These are phyloP conservation scores for Chrysodeixis includens DNA, from an alignment of 2,888 invertebrate species.

Conservation along the genomic window DNA sequence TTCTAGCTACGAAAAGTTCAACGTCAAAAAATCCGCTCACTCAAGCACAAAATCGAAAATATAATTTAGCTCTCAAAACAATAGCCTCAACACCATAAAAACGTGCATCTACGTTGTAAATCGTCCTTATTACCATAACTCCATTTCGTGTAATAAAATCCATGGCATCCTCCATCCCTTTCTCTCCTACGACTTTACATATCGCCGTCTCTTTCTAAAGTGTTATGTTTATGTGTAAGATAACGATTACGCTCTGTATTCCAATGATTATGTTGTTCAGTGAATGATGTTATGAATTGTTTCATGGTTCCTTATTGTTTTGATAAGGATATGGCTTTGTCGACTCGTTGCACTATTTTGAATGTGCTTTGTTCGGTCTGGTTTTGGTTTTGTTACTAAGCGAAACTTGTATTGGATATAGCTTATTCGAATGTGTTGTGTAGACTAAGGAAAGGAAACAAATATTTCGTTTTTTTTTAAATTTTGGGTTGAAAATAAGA, in stretches of 20 bases:
- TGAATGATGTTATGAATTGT: slow-evolving; percentile 34
- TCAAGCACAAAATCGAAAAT: slow-evolving; percentile 10
- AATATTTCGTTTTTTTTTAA: too few relatives aligned
- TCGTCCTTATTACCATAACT: slow-evolving; percentile 62
- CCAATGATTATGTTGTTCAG: slow-evolving; percentile 49
- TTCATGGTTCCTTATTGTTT: slow-evolving; percentile 24
- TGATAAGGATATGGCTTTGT: slow-evolving; percentile 26
- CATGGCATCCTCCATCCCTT: slow-evolving; percentile 32
- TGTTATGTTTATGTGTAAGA: slow-evolving; percentile 56
- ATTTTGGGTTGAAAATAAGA: too few relatives aligned
- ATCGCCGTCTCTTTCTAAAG: slow-evolving; percentile 40
- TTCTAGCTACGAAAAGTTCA: too few relatives aligned
- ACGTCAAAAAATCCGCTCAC: slow-evolving; percentile 7
- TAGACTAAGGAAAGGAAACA: too few relatives aligned
- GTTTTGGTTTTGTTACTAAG: neutral
- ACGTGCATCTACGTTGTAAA: slow-evolving; percentile 58
- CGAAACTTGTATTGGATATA: neutral
- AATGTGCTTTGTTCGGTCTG: neutral
- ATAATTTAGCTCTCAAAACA: slow-evolving; percentile 49
- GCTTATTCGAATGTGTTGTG: too few relatives aligned
- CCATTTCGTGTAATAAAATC: slow-evolving; percentile 58
- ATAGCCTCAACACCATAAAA: slow-evolving; percentile 52
- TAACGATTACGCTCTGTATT: slow-evolving; percentile 40
- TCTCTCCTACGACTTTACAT: slow-evolving; percentile 28
- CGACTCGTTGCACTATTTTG: neutral